Evolutionary conservation across 2,797 vertebrate genomes (phyloP).

Genomic region (Brachyalestes nurse): DNA sequence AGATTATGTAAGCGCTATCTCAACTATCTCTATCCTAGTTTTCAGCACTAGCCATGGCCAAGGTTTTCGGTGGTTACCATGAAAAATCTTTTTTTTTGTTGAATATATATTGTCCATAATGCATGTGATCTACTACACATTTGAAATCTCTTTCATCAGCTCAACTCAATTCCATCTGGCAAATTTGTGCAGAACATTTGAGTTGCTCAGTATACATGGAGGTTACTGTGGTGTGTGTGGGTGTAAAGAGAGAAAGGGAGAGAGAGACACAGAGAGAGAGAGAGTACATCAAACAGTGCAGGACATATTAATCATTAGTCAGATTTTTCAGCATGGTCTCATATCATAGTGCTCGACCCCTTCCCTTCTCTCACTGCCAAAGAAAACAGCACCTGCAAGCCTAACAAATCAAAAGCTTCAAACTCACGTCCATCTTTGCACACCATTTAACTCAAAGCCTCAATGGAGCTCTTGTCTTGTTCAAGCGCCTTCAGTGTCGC

Average conservation of each 20-base stretch:
- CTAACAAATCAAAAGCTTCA: neutral
- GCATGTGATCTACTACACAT: too few species aligned
- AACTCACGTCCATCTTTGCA: neutral
- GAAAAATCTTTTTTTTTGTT: too few species aligned
- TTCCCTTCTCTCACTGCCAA: neutral
- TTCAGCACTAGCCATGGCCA: neutral
- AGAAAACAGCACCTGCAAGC: neutral
- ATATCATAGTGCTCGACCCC: constrained; percentile 7
- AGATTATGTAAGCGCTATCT: too few species aligned
- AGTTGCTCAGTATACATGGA: neutral
- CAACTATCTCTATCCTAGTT: too few species aligned
- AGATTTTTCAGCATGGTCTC: constrained; percentile 40
- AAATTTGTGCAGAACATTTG: too few species aligned
- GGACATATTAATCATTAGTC: constrained; percentile 52
- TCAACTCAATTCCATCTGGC: too few species aligned
- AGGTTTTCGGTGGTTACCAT: too few species aligned
- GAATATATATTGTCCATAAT: too few species aligned
- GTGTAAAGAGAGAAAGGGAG: neutral
- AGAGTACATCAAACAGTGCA: constrained; percentile 26
- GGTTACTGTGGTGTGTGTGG: neutral
- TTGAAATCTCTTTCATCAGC: too few species aligned
- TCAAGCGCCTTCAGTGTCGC: constrained; percentile 2
- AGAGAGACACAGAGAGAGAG: constrained; percentile 8
- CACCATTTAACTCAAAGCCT: neutral
- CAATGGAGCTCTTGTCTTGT: neutral